Conservation (phyloP, 2,797 vertebrate genomes). For the Phoeniculus purpureus region DNA sequence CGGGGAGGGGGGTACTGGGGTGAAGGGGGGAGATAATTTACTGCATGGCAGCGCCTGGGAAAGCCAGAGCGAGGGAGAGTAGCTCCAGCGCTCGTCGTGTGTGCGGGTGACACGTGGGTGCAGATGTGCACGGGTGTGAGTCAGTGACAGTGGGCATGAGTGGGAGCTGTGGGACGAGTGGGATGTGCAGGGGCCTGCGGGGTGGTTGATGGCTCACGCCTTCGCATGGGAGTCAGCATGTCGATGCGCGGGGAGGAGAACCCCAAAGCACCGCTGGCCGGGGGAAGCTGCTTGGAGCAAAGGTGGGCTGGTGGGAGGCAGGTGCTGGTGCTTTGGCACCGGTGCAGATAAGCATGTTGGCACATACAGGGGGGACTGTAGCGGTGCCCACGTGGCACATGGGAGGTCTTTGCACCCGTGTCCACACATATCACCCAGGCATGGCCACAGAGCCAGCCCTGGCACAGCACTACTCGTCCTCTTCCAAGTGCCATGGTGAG, state of each 20-base stretch:
- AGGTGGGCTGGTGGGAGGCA: rapidly evolving
- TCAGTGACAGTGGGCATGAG: rapidly evolving
- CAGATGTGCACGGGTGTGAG: background rate
- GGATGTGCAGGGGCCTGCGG: background rate
- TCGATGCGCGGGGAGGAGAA: background rate
- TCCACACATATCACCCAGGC: rapidly evolving
- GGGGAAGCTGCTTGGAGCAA: rapidly evolving
- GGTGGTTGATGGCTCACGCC: background rate
- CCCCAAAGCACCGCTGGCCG: rapidly evolving
- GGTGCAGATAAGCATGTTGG: background rate
- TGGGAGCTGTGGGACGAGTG: background rate
- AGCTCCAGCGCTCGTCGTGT: background rate
- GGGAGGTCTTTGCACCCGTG: background rate
- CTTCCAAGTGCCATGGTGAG: background rate
- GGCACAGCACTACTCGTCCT: background rate
- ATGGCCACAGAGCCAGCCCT: background rate
- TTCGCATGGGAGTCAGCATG: background rate
- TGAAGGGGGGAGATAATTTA: slow-evolving; percentile 12
- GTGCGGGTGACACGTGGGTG: background rate
- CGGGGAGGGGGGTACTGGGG: background rate
- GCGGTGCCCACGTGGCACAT: background rate
- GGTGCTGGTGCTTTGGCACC: background rate
- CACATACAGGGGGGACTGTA: background rate
- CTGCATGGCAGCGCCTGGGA: slow-evolving; percentile 6
- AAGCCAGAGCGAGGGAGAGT: background rate